Evolutionary conservation across 2,113 vertebrate genomes (phyloP).

Genomic region (Aptenodytes forsteri): DNA sequence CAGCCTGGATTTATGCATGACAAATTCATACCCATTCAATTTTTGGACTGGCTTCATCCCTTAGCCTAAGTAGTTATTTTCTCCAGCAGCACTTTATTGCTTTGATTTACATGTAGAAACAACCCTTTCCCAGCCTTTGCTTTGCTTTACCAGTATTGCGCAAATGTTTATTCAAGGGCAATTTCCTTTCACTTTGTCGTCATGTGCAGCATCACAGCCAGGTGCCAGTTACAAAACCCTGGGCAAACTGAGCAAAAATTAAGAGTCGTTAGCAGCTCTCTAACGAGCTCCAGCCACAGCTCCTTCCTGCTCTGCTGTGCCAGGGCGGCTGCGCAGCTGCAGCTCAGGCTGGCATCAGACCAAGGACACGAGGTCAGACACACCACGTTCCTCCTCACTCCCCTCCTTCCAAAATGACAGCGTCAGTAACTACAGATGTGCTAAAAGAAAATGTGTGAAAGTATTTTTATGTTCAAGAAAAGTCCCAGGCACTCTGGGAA

Average conservation of each 20-base stretch:
- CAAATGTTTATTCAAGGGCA: neutral
- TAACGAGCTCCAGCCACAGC: neutral
- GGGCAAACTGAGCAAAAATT: too few species aligned
- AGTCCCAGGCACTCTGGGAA: neutral
- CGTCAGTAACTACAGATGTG: too few species aligned
- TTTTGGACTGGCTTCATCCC: neutral
- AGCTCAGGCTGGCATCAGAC: neutral
- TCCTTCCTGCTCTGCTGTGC: neutral
- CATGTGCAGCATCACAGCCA: neutral
- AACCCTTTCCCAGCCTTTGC: neutral
- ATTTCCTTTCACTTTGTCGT: neutral
- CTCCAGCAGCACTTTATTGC: neutral
- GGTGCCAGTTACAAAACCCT: neutral
- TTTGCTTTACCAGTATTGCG: accelerated
- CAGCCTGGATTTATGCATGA: neutral
- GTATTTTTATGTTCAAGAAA: neutral
- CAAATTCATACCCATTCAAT: neutral
- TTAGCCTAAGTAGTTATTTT: neutral
- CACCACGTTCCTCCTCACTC: accelerated
- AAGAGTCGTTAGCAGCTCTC: neutral
- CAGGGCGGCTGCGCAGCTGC: neutral
- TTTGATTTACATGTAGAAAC: accelerated
- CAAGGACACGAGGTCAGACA: neutral
- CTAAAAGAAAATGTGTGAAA: neutral
- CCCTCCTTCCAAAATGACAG: accelerated